Conservation (phyloP, 1,140 invertebrate genomes). For the Asobara japonica region DNA sequence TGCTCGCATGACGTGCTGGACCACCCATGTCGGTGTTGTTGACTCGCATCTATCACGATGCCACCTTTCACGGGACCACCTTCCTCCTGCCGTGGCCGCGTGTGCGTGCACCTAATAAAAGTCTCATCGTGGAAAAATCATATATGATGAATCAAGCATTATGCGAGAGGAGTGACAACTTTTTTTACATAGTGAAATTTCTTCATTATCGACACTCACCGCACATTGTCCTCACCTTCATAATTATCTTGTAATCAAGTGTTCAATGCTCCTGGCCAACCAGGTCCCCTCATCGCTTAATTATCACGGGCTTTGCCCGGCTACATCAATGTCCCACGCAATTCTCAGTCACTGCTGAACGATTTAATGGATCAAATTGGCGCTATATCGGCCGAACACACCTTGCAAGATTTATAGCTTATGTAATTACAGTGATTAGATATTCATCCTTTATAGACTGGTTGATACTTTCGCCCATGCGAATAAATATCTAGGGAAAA, state of each 20-base stretch:
- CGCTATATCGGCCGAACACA: not conserved
- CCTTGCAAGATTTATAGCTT: not conserved
- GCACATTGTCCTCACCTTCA: not conserved
- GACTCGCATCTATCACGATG: constrained; percentile 65
- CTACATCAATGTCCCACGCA: not conserved
- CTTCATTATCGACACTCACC: constrained; percentile 25
- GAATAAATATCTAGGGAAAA: no score
- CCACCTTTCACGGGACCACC: constrained; percentile 53
- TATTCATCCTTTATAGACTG: no score
- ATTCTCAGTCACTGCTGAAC: not conserved
- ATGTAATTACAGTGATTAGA: no score
- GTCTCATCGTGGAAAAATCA: constrained; percentile 29
- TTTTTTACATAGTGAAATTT: not conserved
- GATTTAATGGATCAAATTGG: not conserved
- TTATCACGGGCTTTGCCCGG: constrained; percentile 47
- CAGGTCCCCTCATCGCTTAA: constrained; percentile 53
- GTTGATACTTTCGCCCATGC: no score
- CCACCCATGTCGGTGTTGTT: constrained; percentile 65
- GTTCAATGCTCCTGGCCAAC: not conserved
- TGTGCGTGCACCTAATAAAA: constrained; percentile 53
- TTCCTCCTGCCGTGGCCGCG: constrained; percentile 37
- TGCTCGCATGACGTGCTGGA: constrained; percentile 56
- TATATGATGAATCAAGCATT: not conserved
- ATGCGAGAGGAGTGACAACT: not conserved
- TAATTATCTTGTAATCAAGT: constrained; percentile 26